Conservation (phyloP, 2,888 invertebrate species). For the Mechanitis messenoides region DNA sequence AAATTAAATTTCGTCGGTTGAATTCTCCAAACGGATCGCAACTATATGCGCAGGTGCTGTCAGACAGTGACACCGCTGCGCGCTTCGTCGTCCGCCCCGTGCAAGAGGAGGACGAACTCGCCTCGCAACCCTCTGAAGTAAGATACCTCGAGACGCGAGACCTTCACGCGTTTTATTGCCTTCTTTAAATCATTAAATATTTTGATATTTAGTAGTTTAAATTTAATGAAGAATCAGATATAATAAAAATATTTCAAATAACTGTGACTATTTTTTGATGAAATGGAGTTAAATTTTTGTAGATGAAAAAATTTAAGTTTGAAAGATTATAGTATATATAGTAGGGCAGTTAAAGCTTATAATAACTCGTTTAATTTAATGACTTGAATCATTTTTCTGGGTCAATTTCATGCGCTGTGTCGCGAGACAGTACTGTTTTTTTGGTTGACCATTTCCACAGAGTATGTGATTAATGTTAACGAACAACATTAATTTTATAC, state of each 20-base stretch:
- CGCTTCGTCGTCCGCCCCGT: slow-evolving; percentile 82
- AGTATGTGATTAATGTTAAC: slow-evolving; percentile 3
- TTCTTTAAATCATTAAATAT: slow-evolving; percentile 4
- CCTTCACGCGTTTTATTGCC: slow-evolving; percentile 7
- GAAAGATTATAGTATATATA: too few species aligned
- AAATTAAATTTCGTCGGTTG: neutral
- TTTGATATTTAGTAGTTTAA: too few species aligned
- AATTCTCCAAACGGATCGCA: slow-evolving; percentile 4
- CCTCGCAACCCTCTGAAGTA: slow-evolving; percentile 71
- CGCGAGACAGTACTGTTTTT: slow-evolving; percentile 46
- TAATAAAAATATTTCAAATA: too few species aligned
- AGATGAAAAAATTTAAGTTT: too few species aligned
- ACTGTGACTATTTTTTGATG: too few species aligned
- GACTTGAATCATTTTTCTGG: slow-evolving; percentile 3
- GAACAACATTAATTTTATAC: slow-evolving; percentile 1
- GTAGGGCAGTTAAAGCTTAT: neutral
- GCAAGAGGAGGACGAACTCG: slow-evolving; percentile 80
- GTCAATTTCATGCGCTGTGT: slow-evolving; percentile 36
- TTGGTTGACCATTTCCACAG: neutral
- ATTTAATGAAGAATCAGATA: too few species aligned
- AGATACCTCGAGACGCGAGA: slow-evolving; percentile 32
- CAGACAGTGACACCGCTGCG: slow-evolving; percentile 69
- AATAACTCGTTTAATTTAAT: neutral
- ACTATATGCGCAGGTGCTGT: slow-evolving; percentile 59
- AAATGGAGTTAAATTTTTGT: too few species aligned